Evolutionary conservation across 2,888 invertebrate genomes (phyloP).

Genomic region (Leptinotarsa peninsularis): DNA sequence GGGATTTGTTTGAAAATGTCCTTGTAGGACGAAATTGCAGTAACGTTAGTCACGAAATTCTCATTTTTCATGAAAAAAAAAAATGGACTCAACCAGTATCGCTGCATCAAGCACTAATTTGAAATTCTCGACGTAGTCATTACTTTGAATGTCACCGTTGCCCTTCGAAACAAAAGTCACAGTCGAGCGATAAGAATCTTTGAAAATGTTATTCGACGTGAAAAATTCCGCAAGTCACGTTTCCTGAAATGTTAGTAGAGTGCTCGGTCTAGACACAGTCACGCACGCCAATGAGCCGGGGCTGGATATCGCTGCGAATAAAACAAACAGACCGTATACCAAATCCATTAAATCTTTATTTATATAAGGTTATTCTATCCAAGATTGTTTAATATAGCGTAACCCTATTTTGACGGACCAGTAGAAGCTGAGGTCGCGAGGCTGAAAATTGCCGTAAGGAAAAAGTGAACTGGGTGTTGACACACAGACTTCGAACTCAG

Average conservation of each 20-base stretch:
- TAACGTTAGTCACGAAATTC: too few species aligned
- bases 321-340: slow-evolving; percentile 54
- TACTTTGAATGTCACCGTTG: slow-evolving; percentile 15
- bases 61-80: too few species aligned
- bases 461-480: background rate
- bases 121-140: slow-evolving; percentile 14
- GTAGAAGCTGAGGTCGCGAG: background rate
- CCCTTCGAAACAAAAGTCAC: slow-evolving; percentile 2
- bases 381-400: slow-evolving; percentile 41
- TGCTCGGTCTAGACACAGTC: slow-evolving; percentile 29
- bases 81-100: background rate
- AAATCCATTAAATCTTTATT: slow-evolving; percentile 60
- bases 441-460: background rate
- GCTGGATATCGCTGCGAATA: slow-evolving; percentile 51
- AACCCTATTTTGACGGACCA: slow-evolving; percentile 20
- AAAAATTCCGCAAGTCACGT: slow-evolving; percentile 52
- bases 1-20: too few species aligned
- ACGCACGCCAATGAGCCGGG: slow-evolving; percentile 47
- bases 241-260: slow-evolving; percentile 43
- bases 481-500: background rate
- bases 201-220: slow-evolving; percentile 11
- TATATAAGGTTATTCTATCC: slow-evolving; percentile 45
- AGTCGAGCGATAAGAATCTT: slow-evolving; percentile 21
- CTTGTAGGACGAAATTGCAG: too few species aligned
- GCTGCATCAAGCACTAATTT: background rate